Conservation (phyloP, 1,140 invertebrate genomes). For the Nebria ingens region DNA sequence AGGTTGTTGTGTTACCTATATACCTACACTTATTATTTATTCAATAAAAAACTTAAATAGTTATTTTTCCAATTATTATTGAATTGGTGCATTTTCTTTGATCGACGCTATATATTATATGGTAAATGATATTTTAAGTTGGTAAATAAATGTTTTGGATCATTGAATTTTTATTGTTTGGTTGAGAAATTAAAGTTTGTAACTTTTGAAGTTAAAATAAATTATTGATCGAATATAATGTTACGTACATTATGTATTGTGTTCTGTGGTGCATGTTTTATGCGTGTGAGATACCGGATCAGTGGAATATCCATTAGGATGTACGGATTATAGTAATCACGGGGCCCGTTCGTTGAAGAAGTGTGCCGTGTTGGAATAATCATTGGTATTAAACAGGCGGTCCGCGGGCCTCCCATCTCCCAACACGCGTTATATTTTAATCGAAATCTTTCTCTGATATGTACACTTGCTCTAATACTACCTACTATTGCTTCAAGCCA, state of each 20-base stretch:
- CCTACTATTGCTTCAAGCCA: constrained; percentile 2
- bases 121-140: too few relatives aligned
- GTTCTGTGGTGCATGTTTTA: background rate
- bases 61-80: constrained; percentile 1
- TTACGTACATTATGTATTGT: too few relatives aligned
- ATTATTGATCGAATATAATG: too few relatives aligned
- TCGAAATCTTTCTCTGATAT: background rate
- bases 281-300: constrained; percentile 8
- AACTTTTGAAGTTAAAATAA: too few relatives aligned
- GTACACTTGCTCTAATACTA: background rate
- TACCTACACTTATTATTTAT: background rate
- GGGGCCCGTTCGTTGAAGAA: background rate
- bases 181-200: too few relatives aligned
- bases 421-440: constrained; percentile 5
- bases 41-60: background rate
- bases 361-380: constrained; percentile 9
- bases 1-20: too few relatives aligned
- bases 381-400: constrained; percentile 8
- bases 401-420: background rate
- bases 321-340: constrained; percentile 9
- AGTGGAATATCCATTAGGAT: constrained; percentile 4
- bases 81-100: too few relatives aligned
- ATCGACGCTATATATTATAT: too few relatives aligned
- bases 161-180: too few relatives aligned
- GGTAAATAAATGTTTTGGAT: too few relatives aligned